phyloP scores from a whole-genome alignment of 2,888 invertebrate genomes.

The Microctonus hyperodae region DNA sequence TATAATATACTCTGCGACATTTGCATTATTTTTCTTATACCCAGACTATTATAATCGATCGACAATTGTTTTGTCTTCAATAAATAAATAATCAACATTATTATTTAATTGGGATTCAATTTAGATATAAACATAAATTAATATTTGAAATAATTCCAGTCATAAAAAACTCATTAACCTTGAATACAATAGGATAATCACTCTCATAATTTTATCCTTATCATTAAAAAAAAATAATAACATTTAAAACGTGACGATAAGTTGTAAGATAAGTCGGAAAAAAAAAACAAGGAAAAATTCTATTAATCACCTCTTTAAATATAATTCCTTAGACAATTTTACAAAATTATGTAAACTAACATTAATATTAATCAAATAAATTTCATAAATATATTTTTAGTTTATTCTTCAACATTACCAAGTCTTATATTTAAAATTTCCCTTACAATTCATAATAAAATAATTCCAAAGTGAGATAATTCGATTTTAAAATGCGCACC shows the following conservation, averaged over 20 bases:
- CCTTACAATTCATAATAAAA: too few relatives aligned
- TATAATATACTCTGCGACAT: too few relatives aligned
- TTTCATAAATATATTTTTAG: too few relatives aligned
- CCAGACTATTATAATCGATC: too few relatives aligned
- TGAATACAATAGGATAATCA: not conserved
- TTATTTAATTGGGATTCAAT: too few relatives aligned
- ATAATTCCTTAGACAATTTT: not conserved
- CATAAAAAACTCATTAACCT: slow-evolving; percentile 4
- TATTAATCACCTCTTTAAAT: not conserved
- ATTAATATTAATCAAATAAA: too few relatives aligned
- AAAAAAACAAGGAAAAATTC: not conserved
- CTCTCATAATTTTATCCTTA: not conserved
- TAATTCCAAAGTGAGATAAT: too few relatives aligned
- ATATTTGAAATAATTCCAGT: not conserved
- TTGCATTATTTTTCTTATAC: not conserved
- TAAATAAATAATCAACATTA: too few relatives aligned
- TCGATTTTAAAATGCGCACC: not conserved
- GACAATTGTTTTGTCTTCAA: too few relatives aligned
- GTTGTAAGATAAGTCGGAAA: not conserved
- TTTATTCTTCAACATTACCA: not conserved
- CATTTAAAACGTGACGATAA: not conserved
- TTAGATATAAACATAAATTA: too few relatives aligned
- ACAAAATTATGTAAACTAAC: too few relatives aligned
- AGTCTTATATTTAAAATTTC: not conserved
- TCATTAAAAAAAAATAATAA: not conserved